Evolutionary conservation across 2,113 vertebrate species (phyloP), one percentile per base, ranked within the genome.

Genomic region (Pollimyrus isidori): DNA sequence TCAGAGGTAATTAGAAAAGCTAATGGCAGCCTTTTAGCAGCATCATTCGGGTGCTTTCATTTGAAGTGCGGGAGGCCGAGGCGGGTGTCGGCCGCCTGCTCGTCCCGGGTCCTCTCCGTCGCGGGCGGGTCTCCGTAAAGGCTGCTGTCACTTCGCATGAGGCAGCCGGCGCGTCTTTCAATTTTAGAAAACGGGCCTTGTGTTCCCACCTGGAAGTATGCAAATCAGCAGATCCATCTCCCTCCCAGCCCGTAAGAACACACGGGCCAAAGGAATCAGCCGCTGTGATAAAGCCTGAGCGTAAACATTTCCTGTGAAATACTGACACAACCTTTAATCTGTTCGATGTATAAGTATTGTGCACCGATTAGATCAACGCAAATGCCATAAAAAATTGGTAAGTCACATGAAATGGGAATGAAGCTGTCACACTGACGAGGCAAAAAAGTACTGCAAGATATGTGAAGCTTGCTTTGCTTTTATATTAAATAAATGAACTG

Each of bases 1-100:
- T 92, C 92, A 90, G 90, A 92, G 94, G 93, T 96, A 95, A 96
- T 96, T 96, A 96, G 92, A 95, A 92, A 94, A 95, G 93, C 93
- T 95, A 96, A 96, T 95, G 94, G 94, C 92, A 94, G 93, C 95
- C 93, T 95, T 94, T 95, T 94, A 94, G 93, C 92, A 90, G 88
- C 93, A 91, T 92, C 86, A 76, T 90, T 30, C 90, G 90, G 90
- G 91, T 92, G 92, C 94, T 93, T 94, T 95, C 94, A 95, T 94
- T 94, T 95, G 94, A 94, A 95, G 95, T 92, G 94, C 92, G 93
- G 92, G 92, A 94, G 91, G 91, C 93, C 94, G 95, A 94, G 90
- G 93, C 92, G 93, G 94, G 94, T 92, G 94, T 94, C 1, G 56
- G 94, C 90, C 93, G 87, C 94, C 95, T 95, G 94, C 94, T 95